Conservation (phyloP, 1,140 invertebrate genomes). For the Drosophila littoralis region DNA sequence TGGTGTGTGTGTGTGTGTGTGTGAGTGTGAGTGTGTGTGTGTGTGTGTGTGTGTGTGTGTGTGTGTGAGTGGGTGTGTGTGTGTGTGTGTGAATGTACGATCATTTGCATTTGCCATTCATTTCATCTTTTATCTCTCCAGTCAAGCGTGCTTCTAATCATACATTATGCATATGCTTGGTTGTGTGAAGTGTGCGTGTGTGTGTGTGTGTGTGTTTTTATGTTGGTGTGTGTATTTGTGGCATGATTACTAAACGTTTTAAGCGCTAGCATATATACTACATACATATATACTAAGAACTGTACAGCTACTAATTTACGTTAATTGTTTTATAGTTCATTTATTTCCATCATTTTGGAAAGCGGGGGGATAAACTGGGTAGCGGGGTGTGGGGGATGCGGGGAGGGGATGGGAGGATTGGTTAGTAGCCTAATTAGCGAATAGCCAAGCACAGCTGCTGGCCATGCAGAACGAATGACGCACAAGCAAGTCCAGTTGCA, state of each 20-base stretch:
- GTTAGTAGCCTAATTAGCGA: conserved; percentile 63
- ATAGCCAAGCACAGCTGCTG: conserved; percentile 21
- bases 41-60: conserved; percentile 26
- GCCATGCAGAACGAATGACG: conserved; percentile 54
- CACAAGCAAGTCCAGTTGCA: conserved; percentile 30
- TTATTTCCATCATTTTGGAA: conserved; percentile 49
- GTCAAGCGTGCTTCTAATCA: conserved; percentile 55
- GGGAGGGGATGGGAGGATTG: not conserved
- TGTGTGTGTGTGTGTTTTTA: conserved; percentile 14
- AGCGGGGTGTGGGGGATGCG: not conserved
- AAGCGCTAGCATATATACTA: conserved; percentile 69
- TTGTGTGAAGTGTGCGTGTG: conserved; percentile 16
- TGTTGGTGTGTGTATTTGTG: conserved; percentile 34
- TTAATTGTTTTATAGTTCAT: conserved; percentile 77
- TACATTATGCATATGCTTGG: conserved; percentile 26
- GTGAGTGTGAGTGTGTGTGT: conserved; percentile 5
- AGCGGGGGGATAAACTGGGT: conserved; percentile 8
- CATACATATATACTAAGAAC: conserved; percentile 63
- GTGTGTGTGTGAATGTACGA: conserved; percentile 27
- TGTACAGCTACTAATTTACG: conserved; percentile 81
- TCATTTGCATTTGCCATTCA: conserved; percentile 36
- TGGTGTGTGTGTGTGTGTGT: conserved; percentile 20
- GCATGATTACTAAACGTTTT: conserved; percentile 68
- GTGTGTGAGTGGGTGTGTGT: conserved; percentile 9
- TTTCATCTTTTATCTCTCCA: conserved; percentile 37